Percentiles rank a stretch among this genome's conserved stretches.
Conservation (phyloP, 2,888 invertebrate species). For the Apomyelois bistriatella region DNA sequence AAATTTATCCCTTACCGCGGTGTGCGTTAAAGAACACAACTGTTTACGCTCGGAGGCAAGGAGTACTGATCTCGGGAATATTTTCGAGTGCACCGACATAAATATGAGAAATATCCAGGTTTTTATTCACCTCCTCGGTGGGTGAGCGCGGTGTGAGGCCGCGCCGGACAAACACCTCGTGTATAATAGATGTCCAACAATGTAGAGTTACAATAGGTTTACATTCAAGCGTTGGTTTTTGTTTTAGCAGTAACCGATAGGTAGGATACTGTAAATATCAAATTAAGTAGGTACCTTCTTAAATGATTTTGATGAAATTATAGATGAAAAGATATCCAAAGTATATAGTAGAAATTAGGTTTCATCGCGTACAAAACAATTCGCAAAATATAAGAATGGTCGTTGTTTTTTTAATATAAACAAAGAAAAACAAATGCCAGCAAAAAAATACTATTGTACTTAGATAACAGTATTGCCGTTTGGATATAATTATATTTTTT, state of each 20-base stretch:
- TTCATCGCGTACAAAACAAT: too few relatives aligned
- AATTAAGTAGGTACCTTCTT: not conserved
- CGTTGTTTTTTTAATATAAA: too few relatives aligned
- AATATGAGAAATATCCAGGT: slow-evolving; percentile 77
- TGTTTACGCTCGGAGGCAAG: slow-evolving; percentile 39
- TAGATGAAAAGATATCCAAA: too few relatives aligned
- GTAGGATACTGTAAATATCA: slow-evolving; percentile 7
- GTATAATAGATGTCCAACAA: slow-evolving; percentile 66
- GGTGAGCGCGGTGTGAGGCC: slow-evolving; percentile 29
- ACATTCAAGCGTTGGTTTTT: slow-evolving; percentile 29
- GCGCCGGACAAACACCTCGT: slow-evolving; percentile 51
- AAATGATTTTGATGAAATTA: not conserved
- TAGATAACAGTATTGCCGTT: too few relatives aligned
- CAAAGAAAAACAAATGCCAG: too few relatives aligned
- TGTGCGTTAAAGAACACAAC: slow-evolving; percentile 55
- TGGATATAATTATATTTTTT: too few relatives aligned
- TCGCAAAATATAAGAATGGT: too few relatives aligned
- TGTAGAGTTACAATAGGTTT: slow-evolving; percentile 58
- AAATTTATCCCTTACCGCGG: slow-evolving; percentile 64
- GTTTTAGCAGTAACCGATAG: slow-evolving; percentile 19
- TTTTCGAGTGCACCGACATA: slow-evolving; percentile 76
- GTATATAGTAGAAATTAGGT: too few relatives aligned
- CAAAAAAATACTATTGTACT: too few relatives aligned
- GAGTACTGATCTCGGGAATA: slow-evolving; percentile 63
- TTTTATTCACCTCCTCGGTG: slow-evolving; percentile 65